phyloP scores from a whole-genome alignment of 2,888 invertebrate genomes.

The Desoria tigrina region DNA sequence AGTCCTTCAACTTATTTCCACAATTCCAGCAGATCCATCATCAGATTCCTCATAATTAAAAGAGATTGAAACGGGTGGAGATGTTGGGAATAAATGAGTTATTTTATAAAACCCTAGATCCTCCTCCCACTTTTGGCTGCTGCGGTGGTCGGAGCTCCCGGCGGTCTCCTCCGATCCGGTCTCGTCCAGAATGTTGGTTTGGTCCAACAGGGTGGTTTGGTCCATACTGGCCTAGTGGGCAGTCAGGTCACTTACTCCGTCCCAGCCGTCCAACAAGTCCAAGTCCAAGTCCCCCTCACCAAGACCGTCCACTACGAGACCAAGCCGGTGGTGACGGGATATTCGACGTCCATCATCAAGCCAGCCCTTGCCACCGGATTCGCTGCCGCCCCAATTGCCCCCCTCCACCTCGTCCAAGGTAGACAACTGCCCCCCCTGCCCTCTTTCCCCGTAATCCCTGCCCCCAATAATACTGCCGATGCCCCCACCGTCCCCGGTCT shows the following conservation, averaged over 20 bases:
- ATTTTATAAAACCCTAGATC: too few relatives aligned
- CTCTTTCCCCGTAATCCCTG: constrained; percentile 35
- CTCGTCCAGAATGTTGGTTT: constrained; percentile 1
- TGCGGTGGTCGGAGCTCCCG: constrained; percentile 42
- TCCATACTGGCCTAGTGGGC: not conserved
- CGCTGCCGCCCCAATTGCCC: constrained; percentile 28
- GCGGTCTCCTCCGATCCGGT: constrained; percentile 15
- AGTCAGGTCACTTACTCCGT: constrained; percentile 10
- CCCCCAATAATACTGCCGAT: constrained; percentile 16
- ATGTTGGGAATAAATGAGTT: too few relatives aligned
- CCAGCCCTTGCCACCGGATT: constrained; percentile 52
- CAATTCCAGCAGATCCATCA: too few relatives aligned
- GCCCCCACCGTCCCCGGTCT: constrained; percentile 12
- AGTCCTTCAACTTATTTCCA: too few relatives aligned
- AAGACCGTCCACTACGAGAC: constrained; percentile 55
- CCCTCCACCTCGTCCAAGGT: constrained; percentile 13
- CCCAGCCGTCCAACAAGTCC: constrained; percentile 3
- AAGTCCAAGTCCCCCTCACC: constrained; percentile 45
- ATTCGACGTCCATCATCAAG: constrained; percentile 55
- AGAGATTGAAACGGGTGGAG: too few relatives aligned
- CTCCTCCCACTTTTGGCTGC: constrained; percentile 49
- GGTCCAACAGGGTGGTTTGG: not conserved
- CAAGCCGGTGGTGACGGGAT: constrained; percentile 56
- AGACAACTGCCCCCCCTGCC: constrained; percentile 17
- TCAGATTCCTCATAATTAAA: too few relatives aligned